phyloP scores from a whole-genome alignment of 35 echinoderm and acorn worm species.

The Heliocidaris erythrogramma region DNA sequence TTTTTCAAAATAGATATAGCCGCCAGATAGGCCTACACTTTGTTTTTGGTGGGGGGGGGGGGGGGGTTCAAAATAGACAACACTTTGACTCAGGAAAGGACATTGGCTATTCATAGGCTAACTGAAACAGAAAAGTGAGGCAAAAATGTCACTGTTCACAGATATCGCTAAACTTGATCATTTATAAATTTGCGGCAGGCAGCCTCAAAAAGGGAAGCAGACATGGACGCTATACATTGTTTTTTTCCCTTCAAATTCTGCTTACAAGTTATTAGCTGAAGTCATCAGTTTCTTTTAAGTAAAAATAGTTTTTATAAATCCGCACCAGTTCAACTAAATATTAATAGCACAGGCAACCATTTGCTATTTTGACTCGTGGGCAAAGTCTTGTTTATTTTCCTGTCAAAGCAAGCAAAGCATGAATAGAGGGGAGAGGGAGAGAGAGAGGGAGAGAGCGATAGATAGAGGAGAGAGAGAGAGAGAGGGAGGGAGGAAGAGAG shows the following conservation, averaged over 20 bases:
- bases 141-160: no score
- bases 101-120: no score
- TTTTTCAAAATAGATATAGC: no score
- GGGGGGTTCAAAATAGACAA: no score
- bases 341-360: neutral
- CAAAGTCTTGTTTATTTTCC: neutral
- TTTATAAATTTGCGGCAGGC: no score
- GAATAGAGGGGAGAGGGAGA: neutral
- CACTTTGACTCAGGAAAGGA: no score
- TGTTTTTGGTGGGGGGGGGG: no score
- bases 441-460: neutral
- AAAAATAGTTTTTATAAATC: neutral
- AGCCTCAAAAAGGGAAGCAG: neutral
- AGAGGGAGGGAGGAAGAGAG: neutral
- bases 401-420: neutral
- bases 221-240: neutral
- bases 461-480: neutral
- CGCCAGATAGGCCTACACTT: no score
- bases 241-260: neutral
- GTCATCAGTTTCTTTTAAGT: neutral
- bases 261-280: neutral
- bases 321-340: neutral
- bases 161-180: no score
- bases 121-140: no score
- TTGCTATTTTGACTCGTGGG: neutral